Evolutionary conservation across 2,113 vertebrate genomes (phyloP).

Genomic region (pig (Sus scrofa)): T2T-Sscrofa CM000814.6:142851001-142851500

Average conservation of each 20-base stretch:
- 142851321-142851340: background rate
- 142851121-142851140: background rate
- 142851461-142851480: conserved; percentile 23
- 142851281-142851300: background rate
- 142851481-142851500: conserved; percentile 26
- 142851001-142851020: no score
- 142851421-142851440: rapidly evolving
- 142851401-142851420: rapidly evolving
- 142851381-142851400: rapidly evolving
- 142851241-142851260: background rate
- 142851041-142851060: background rate
- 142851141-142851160: rapidly evolving
- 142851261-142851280: conserved; percentile 66
- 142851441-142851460: rapidly evolving
- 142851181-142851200: background rate
- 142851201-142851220: background rate
- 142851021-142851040: background rate
- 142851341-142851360: background rate
- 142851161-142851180: background rate
- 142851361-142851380: background rate
- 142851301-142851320: conserved; percentile 1
- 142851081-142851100: background rate
- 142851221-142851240: background rate
- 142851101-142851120: background rate
- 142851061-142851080: background rate